phyloP scores from a whole-genome alignment of 2,113 vertebrate genomes.

The Lasiurus borealis region DNA sequence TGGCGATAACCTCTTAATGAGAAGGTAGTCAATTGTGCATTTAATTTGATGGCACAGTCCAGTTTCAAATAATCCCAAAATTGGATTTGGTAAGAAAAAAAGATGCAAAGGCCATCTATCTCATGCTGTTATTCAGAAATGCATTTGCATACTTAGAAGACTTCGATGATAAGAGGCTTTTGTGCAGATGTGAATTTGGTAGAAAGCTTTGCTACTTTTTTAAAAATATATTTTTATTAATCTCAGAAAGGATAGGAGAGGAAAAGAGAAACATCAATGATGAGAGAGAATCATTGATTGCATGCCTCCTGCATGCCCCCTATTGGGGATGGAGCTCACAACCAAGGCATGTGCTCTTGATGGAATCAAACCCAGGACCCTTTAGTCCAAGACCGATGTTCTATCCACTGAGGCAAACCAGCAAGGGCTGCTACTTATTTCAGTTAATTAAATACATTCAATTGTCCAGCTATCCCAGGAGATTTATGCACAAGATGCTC shows the following conservation, averaged over 20 bases:
- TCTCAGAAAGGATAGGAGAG: no score
- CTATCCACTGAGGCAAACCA: no score
- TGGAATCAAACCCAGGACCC: no score
- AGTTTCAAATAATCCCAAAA: conserved; percentile 61
- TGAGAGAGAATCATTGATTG: no score
- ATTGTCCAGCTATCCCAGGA: conserved; percentile 20
- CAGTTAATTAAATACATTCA: conserved; percentile 24
- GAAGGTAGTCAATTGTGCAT: conserved; percentile 54
- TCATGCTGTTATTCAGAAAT: not conserved
- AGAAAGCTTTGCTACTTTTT: conserved; percentile 30
- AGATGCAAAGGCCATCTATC: not conserved
- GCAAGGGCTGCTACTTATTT: conserved; percentile 5
- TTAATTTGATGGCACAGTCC: conserved; percentile 65
- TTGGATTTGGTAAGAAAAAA: conserved; percentile 43
- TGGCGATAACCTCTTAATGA: conserved; percentile 60
- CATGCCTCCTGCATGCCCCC: no score
- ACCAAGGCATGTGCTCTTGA: no score
- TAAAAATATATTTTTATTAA: no score
- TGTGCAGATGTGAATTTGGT: conserved; percentile 26
- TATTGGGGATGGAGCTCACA: no score
- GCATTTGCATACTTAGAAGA: conserved; percentile 10
- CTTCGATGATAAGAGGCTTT: not conserved
- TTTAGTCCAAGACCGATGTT: no score
- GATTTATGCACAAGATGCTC: conserved; percentile 63
- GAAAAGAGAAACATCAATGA: no score